Percentiles rank a stretch among this genome's conserved stretches.
Evolutionary conservation across 2,113 vertebrate species (phyloP).

Genomic region (Deroptyus accipitrinus): DNA sequence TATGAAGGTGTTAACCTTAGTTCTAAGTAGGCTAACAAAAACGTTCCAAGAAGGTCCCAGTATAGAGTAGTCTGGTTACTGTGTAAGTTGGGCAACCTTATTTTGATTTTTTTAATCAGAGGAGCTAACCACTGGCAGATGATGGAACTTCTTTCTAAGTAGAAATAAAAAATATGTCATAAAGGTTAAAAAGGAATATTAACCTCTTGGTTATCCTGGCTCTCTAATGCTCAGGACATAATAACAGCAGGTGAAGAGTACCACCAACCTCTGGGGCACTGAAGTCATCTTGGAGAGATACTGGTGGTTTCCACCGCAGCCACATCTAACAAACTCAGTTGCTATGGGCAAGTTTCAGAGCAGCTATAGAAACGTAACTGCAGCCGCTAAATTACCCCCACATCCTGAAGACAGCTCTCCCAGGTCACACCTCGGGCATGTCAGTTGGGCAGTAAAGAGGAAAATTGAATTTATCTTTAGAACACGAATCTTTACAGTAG

Average conservation of each 20-base stretch:
- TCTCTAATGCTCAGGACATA: background rate
- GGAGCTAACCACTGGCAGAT: background rate
- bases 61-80: background rate
- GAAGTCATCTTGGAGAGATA: background rate
- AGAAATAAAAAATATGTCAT: background rate
- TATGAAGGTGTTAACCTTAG: background rate
- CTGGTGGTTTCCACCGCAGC: background rate
- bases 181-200: background rate
- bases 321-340: background rate
- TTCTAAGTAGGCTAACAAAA: background rate
- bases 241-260: background rate
- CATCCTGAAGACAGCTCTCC: background rate
- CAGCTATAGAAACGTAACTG: background rate
- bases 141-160: background rate
- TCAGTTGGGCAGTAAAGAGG: background rate
- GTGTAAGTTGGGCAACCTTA: background rate
- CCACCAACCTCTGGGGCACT: background rate
- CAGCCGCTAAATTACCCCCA: background rate
- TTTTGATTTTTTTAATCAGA: background rate
- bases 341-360: background rate
- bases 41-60: background rate
- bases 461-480: conserved; percentile 15
- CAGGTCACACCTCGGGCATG: background rate
- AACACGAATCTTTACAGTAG: background rate
- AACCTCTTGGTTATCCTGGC: background rate